Evolutionary conservation across 23 tunicate species (phyloP), one percentile per base, ranked within the genome.

Genomic region (Ciona savignyi): DNA sequence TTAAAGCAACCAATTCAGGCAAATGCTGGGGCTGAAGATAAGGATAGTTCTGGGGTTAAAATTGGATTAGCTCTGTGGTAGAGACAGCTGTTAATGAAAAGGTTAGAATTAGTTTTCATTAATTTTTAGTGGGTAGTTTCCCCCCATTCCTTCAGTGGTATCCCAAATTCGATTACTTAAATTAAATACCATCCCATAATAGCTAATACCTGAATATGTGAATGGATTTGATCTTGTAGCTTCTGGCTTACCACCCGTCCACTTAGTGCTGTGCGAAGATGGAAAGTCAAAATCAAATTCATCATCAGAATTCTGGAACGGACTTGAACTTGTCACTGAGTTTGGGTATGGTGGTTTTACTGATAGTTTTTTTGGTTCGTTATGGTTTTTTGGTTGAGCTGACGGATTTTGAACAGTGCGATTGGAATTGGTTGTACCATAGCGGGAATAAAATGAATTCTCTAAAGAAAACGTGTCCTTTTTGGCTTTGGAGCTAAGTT

Each of bases 221-320:
- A 42, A 42, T 15, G 9, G 56, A 15, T 42, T 42, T 15, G 56
- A 9, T 15, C 56, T 42, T 15, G 9, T 15, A 6, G 56, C 15
- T 42, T 42, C 11, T 9, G 56, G 56, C 15, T 42, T 42, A 6
- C 56, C 56, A n/a, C n/a, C n/a, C n/a, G n/a, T n/a, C 56, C 56
- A 42, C 56, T 42, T 42, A 9, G 56, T 42, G 15, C 56, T 42
- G 11, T 42, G 56, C 9, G 56, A 42, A 1, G 76, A 49, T 32
- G 34, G 61, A 19, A 72, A 27, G 27, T 72, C 76, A 23, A 72
- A 72, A 48, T 72, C 76, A 51, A 72, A 72, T 35, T 72, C 76
- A 51, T 72, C 76, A 29, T 72, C 64, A 48, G 76, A 48, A 35
- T 49, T 49, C 49, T 72, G 33, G 23, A 21, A 20, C 1, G 76